Evolutionary conservation across 2,113 vertebrate species (phyloP), one percentile per base, ranked within the genome.

Genomic region (Albula goreensis): DNA sequence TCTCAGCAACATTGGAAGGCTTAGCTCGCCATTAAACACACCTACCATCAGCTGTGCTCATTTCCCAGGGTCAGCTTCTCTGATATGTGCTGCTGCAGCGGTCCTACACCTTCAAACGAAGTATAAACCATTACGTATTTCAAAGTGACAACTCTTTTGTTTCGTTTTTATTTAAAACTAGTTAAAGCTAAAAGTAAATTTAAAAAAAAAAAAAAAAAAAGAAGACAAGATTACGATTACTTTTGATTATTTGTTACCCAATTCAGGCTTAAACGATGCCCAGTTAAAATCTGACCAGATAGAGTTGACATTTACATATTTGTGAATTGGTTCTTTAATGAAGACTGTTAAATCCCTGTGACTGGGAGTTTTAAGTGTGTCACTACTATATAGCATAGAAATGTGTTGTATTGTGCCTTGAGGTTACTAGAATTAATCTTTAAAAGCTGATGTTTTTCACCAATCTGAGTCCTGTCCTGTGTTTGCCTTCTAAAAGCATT

Each of bases 381-480:
- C 80, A 66, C 8, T 63, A 80, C 86, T 89, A 90, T 90, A 91
- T 90, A 91, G 90, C 90, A 92, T 91, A 90, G 92, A 22, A 74
- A 74, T 31, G 70, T 74, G 70, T 74, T 74, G 70, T 92, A 88
- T 90, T 89, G 92, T 92, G 92, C 92, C 92, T 92, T 92, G 92
- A 92, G 91, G 90, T 92, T 91, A 91, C 88, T 90, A 89, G 88
- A 90, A 85, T 89, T 89, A 89, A 88, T 87, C 88, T 91, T 66
- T 90, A 90, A 87, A 90, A 91, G 91, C 90, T 90, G 88, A 88
- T 88, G 88, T 89, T 89, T 90, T 89, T 92, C 90, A 90, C 86
- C 90, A 92, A 89, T 89, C 88, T 25, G 52, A 88, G 90, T 91
- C 88, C 88, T 90, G 89, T 91, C 77, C 78, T 83, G 70, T 74